These are phyloP conservation scores for Hirtodrosophila confusa DNA, from an alignment of 2,888 invertebrate species.

Conservation along the genomic window DNA sequence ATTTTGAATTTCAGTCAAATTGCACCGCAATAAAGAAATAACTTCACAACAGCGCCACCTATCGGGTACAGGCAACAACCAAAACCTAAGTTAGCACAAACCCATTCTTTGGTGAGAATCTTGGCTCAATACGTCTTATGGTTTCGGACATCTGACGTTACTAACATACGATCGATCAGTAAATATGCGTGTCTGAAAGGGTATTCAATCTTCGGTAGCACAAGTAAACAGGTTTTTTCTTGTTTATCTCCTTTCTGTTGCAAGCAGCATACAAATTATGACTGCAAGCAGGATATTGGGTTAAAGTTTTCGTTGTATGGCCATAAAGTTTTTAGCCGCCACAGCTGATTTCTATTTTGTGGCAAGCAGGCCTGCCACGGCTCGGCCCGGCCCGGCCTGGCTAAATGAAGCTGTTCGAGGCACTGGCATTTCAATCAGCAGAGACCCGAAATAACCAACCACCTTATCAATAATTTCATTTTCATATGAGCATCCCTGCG, in stretches of 20 bases:
- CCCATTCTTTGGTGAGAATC: no score
- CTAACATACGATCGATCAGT: no score
- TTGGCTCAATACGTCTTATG: no score
- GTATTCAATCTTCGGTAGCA: conserved; percentile 14
- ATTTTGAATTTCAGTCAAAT: no score
- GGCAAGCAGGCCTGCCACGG: conserved; percentile 13
- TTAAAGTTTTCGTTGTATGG: conserved; percentile 68
- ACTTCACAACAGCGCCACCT: no score
- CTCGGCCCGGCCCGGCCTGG: conserved; percentile 19
- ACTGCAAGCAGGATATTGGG: conserved; percentile 82
- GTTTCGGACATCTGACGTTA: no score
- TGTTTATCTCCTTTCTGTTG: conserved; percentile 21
- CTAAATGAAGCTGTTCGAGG: conserved; percentile 82
- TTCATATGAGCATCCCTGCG: conserved; percentile 49
- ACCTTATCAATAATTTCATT: conserved; percentile 67
- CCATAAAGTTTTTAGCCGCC: conserved; percentile 56
- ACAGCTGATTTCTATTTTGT: conserved; percentile 48
- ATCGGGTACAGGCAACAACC: no score
- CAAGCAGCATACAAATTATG: conserved; percentile 74
- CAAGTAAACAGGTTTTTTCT: no score
- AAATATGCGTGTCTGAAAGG: neutral
- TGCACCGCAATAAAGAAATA: no score
- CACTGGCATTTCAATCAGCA: conserved; percentile 69
- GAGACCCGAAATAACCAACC: conserved; percentile 37
- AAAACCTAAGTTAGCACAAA: no score